Evolutionary conservation across 2,113 vertebrate species (phyloP), one percentile per base, ranked within the genome.

Genomic region (Machaerirhynchus nigripectus): DNA sequence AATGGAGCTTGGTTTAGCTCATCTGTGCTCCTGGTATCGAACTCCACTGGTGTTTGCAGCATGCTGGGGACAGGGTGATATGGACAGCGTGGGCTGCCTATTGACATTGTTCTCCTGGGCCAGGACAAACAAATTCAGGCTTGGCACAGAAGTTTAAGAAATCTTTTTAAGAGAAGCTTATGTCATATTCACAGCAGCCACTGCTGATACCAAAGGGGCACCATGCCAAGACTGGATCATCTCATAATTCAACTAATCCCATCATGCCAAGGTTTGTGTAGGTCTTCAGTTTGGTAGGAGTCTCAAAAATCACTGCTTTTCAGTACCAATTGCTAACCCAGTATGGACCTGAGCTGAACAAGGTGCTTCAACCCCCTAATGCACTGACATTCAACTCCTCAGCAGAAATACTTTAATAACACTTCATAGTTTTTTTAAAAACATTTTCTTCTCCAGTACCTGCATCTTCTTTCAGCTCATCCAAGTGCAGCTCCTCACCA

Each of bases 401-500:
- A 28, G n/a, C 22, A 67, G 37, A 76, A 56, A 17, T 35, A 18
- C 4, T 10, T 5, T 53, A 37, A 7, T 2, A 56, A 35, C 19
- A 11, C 68, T 50, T 57, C 8, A 46, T 3, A 33, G 13, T 11
- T 26, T 60, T 24, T 52, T 61, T 60, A 2, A 19, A 89, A 87
- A 40, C 2, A 4, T 65, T 33, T 64, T 53, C 26, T 46, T 46
- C 21, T 53, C 40, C 75, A 33, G 39, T 98, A 98, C 98, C 98
- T 98, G 97, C 40, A n/a, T 98, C 96, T 7, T 98, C 98, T 69
- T 87, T 63, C 30, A 78, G 90, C 68, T 95, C 53, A 35, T 98
- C 97, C 7, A 83, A 65, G 52, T 93, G 73, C 90, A 94, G 96
- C 27, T 97, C 97, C 89, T 98, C 94, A 2, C 84, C 96, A 56